Evolutionary conservation across 2,113 vertebrate genomes (phyloP).

Genomic region (Leucopsar rothschildi): DNA sequence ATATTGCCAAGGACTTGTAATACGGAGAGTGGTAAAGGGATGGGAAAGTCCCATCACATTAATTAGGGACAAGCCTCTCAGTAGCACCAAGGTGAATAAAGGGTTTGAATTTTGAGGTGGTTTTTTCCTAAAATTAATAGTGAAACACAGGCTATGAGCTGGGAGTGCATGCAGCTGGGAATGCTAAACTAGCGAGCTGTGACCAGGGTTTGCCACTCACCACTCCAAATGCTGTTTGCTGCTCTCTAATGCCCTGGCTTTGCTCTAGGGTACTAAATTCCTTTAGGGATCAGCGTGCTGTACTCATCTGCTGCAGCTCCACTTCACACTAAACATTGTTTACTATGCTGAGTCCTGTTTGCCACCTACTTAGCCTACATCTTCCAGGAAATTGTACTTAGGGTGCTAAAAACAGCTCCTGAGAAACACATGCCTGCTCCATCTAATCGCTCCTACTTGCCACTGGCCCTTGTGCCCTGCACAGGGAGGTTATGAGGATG

Average conservation of each 20-base stretch:
- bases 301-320: background rate
- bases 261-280: background rate
- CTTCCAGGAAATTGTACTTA: conserved; percentile 21
- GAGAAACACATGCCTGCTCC: background rate
- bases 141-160: background rate
- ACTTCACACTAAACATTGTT: background rate
- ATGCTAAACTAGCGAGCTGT: background rate
- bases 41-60: conserved; percentile 35
- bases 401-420: conserved; percentile 17
- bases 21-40: background rate
- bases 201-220: background rate
- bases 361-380: background rate
- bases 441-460: background rate
- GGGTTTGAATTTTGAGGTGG: background rate
- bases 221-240: background rate
- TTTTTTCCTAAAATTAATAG: background rate
- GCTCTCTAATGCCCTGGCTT: background rate
- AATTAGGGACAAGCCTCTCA: background rate
- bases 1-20: background rate
- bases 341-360: background rate
- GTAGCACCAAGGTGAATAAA: background rate
- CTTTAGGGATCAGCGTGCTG: background rate
- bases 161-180: background rate
- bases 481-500: background rate
- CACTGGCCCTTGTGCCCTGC: background rate